Evolutionary conservation across 2,888 invertebrate genomes (phyloP), one percentile per base, ranked within the genome.

Genomic region (Thalpophila matura): DNA sequence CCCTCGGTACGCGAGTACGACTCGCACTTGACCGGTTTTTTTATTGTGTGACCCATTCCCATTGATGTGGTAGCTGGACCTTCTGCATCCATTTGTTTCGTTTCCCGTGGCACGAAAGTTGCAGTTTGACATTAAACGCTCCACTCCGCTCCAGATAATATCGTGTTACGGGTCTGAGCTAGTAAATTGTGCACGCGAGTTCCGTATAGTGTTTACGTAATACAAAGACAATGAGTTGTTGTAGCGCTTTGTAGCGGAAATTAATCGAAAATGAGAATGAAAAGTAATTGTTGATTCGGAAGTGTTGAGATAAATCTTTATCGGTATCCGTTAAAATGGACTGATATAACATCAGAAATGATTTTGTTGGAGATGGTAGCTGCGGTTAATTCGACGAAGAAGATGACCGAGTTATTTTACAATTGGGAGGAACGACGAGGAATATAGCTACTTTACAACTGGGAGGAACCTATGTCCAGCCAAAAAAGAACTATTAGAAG

Each of bases 141-240:
- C 63, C 56, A 74, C 77, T 77, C 66, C 69, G 67, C 58, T 70
- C 63, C 56, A 74, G 80, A 80, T 69, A 64, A 49, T 49, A 72
- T 64, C 74, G 50, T 53, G 78, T 70, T 65, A 75, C 78, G 80
- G 79, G 66, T 29, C 62, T 73, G 80, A 62, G 63, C 58, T 43
- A 55, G 61, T 57, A 75, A 77, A 80, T 80, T 75, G 64, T 55
- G 63, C 74, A 64, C 72, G 80, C 77, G 24, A 77, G 64, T 77
- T 79, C 74, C 74, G 65, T 62, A 64, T 43, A 37, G 33, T 46
- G 31, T 65, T 79, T 78, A 74, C 74, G 65, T 74, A 73, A 70
- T 38, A 6, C 46, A 46, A 29, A 66, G 66, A 66, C 55, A 74
- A 71, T 71, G 70, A 60, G 43, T 40, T 53, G 47, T 27, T 60